Evolutionary conservation across 2,888 invertebrate genomes (phyloP), one percentile per base, ranked within the genome.

Genomic region (Nephrotoma appendiculata): DNA sequence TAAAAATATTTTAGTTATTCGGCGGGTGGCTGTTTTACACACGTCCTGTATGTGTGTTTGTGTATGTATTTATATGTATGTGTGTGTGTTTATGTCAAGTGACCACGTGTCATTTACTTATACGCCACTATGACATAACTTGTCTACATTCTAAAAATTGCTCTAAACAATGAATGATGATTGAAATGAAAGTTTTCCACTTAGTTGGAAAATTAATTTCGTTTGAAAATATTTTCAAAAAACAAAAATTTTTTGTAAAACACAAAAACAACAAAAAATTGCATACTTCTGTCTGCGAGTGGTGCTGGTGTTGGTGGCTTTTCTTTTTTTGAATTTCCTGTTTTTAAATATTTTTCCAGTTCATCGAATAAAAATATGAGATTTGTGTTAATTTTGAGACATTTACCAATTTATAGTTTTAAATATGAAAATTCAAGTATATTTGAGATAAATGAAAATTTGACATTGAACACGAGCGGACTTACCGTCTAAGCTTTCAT

Each of bases 401-500:
- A 71, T 71, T 31, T 31, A 71, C 71, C 71, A 71, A 71, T 71
- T 31, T 71, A 31, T 31, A 84, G 84, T 42, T 83, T 48, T 57
- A 19, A 57, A 57, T 31, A 31, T 57, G 52, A 57, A 57, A 15
- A 57, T 71, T 9, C 9, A 71, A 71, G 71, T 57, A 57, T 71
- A 57, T 71, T 71, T 71, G 71, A 71, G 5, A 71, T 71, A 71
- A 71, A 31, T 31, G 31, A 31, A 31, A 31, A 3, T 31, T 31
- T 31, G 31, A 31, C 31, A 2, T 31, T 71, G 71, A 71, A 71
- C 31, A 71, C 71, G 71, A 71, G 71, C 31, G 9, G 31, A 71
- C 71, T 92, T 92, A 89, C 92, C 92, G 88, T 92, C 92, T 88
- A 92, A 91, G 45, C 92, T 92, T 89, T 93, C 92, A 86, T 92